Evolutionary conservation across 35 echinoderm and acorn worm genomes (phyloP), one percentile per base, ranked within the genome.

Genomic region (Ptychodera flava): DNA sequence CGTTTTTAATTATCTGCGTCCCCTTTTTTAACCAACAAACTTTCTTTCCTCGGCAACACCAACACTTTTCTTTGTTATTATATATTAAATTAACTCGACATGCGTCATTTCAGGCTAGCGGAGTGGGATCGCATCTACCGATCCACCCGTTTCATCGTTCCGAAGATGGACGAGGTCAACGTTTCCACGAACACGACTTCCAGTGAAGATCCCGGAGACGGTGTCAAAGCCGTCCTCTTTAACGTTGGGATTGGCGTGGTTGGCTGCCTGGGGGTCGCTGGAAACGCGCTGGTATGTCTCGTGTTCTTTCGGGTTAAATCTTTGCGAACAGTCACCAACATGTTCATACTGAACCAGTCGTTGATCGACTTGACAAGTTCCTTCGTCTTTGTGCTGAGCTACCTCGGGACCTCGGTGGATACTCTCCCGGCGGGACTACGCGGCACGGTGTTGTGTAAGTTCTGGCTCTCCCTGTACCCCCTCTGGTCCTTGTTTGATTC

Each of bases 271-370:
- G 94, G 94, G 31, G 27, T 97, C 12, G 10, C 88, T 22, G 94
- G 94, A 1, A 97, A 97, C 35, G 89, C 77, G 32, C 38, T 97
- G 12, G 94, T 97, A 16, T 83, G 93, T 1, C 86, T 93, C 36
- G 94, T 97, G 0, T 97, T 97, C 79, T 88, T 97, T 78, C 52
- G 87, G 14, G 80, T 38, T n/a, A 97, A 91, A 36, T 90, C 94
- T 0, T 86, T 93, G 27, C 89, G 91, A 31, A 93, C 81, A 84
- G 78, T 97, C 33, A 88, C 93, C 38, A 97, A 97, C 86, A 85
- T 93, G 33, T 93, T 93, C 77, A 97, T 97, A 75, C 93, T 97
- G 1, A 97, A 97, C 37, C 94, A 97, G 78, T 91, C 94, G 16
- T 34, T 97, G 30, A 97, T 97, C 81, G 94, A 97, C 35, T 84